phyloP scores from a whole-genome alignment of 2,113 vertebrate genomes.

The Pygoscelis adeliae region DNA sequence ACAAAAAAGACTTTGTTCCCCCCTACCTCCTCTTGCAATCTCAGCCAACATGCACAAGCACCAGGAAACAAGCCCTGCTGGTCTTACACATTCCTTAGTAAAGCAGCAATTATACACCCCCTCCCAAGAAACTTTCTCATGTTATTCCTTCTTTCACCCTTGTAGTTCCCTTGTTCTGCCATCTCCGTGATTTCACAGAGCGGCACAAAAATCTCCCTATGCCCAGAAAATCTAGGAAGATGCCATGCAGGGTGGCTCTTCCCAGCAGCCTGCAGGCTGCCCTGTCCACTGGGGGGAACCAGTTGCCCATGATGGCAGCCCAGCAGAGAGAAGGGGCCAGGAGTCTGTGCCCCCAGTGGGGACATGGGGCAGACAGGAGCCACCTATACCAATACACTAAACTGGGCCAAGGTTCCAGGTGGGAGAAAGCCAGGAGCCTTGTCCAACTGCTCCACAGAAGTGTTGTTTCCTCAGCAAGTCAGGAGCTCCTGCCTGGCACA shows the following conservation, averaged over 20 bases:
- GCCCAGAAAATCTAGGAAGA: background rate
- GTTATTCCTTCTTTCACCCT: background rate
- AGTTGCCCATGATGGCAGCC: fast-evolving
- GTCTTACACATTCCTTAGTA: background rate
- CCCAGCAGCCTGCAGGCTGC: background rate
- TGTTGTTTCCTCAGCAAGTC: background rate
- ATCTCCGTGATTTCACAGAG: background rate
- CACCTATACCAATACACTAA: background rate
- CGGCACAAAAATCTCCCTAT: background rate
- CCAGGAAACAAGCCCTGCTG: background rate
- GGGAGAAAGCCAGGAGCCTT: background rate
- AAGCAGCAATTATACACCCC: background rate
- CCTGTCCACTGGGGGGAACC: background rate
- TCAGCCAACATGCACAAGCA: background rate
- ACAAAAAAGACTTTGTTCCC: background rate
- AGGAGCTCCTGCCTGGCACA: background rate
- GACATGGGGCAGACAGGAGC: background rate
- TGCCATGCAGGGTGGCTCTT: fast-evolving
- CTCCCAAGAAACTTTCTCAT: background rate
- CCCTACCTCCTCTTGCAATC: no score
- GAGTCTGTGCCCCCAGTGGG: no score
- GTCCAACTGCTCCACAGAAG: background rate
- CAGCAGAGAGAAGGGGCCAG: background rate
- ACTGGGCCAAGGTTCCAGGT: background rate
- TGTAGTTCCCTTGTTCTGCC: background rate